Conservation (phyloP, 2,797 vertebrate genomes). For the Peromyscus aztecus region DNA sequence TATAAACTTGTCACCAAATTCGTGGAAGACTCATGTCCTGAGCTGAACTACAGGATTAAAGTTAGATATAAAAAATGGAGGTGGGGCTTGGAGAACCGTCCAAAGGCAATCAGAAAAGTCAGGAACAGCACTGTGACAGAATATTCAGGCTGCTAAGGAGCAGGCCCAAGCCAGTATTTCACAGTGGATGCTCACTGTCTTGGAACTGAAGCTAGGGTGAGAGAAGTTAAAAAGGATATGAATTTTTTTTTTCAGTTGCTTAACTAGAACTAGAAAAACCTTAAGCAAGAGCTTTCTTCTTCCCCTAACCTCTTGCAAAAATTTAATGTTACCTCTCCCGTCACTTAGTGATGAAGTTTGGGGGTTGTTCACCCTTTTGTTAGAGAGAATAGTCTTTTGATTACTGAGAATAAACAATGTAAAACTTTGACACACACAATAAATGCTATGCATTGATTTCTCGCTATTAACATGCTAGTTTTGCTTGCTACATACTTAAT, state of each 20-base stretch:
- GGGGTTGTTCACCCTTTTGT: neutral
- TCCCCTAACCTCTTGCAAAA: neutral
- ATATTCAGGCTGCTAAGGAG: neutral
- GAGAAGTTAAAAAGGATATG: neutral
- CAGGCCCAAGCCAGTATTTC: neutral
- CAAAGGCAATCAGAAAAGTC: conserved; percentile 33
- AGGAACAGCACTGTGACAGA: conserved; percentile 13
- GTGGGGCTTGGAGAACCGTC: neutral
- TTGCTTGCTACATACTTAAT: neutral
- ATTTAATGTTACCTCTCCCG: neutral
- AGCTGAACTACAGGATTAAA: conserved; percentile 14
- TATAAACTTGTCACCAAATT: neutral
- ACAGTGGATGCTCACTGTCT: neutral
- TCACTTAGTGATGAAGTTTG: neutral
- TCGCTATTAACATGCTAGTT: neutral
- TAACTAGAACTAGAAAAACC: neutral
- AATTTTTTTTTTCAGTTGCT: neutral
- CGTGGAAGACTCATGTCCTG: neutral
- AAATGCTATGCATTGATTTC: conserved; percentile 28
- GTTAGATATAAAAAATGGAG: conserved; percentile 40
- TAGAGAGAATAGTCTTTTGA: neutral
- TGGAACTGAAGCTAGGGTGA: neutral
- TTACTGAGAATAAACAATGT: neutral
- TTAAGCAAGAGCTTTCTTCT: neutral
- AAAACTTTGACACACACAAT: neutral